Evolutionary conservation across 2,888 invertebrate genomes (phyloP).

Genomic region (Tipula helvola): DNA sequence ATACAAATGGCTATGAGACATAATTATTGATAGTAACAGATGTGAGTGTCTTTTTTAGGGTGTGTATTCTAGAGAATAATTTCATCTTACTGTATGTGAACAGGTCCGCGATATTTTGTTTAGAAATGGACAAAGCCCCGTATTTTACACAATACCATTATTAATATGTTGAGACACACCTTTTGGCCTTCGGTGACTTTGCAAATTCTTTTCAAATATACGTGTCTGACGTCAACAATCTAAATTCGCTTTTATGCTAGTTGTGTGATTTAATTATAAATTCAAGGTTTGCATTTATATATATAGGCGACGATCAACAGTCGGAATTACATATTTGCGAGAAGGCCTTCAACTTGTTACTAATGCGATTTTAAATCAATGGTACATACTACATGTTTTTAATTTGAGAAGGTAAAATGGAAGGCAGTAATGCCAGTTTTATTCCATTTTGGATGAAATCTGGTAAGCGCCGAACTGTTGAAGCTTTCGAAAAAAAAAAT

Average conservation of each 20-base stretch:
- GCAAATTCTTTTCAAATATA: background rate
- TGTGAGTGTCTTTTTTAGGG: background rate
- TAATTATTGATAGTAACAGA: background rate
- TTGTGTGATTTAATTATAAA: background rate
- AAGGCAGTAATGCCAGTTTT: too few relatives aligned
- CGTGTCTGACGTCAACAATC: background rate
- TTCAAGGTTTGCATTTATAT: background rate
- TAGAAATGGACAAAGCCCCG: background rate
- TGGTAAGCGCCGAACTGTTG: too few relatives aligned
- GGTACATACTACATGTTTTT: background rate
- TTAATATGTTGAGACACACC: background rate
- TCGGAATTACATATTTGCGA: background rate
- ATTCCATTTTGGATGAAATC: too few relatives aligned
- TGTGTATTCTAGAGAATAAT: too few relatives aligned
- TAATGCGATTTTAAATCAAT: background rate
- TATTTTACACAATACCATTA: background rate
- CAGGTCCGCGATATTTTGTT: background rate
- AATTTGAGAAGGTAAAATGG: background rate
- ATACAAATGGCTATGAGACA: background rate
- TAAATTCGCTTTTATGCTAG: background rate
- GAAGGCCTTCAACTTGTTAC: background rate
- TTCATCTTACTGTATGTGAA: too few relatives aligned
- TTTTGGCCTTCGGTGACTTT: background rate
- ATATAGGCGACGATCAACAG: background rate
- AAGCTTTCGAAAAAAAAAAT: too few relatives aligned